These are phyloP conservation scores for Oncorhynchus nerka DNA, from an alignment of 2,113 vertebrate species.

Conservation along the genomic window DNA sequence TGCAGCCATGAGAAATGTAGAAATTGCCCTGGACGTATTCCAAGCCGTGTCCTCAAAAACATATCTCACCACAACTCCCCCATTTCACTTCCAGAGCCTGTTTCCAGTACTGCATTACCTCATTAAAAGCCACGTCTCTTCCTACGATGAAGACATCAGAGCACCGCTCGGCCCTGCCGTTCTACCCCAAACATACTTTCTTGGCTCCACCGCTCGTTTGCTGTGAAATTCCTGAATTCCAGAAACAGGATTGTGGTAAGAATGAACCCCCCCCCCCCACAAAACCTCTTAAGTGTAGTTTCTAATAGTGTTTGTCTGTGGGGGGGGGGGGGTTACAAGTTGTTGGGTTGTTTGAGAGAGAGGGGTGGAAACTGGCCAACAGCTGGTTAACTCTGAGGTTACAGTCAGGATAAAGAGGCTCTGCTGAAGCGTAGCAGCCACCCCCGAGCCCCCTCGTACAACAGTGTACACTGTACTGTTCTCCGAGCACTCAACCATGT, in stretches of 20 bases:
- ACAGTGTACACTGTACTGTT: background rate
- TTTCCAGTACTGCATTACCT: conserved; percentile 26
- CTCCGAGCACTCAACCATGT: background rate
- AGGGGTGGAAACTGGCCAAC: conserved; percentile 36
- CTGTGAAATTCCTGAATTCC: conserved; percentile 46
- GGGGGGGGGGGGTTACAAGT: background rate
- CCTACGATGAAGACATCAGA: conserved; percentile 23
- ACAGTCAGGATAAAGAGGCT: conserved; percentile 26
- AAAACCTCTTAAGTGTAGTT: background rate
- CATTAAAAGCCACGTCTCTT: conserved; percentile 31
- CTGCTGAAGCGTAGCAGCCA: background rate
- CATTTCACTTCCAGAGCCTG: conserved; percentile 12
- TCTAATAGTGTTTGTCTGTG: background rate
- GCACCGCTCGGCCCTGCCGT: conserved; percentile 10
- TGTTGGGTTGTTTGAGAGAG: too few relatives aligned
- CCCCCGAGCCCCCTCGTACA: too few relatives aligned
- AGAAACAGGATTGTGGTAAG: conserved; percentile 41
- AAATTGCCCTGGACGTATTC: conserved; percentile 27
- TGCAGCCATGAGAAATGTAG: conserved; percentile 23
- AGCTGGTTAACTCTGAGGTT: conserved; percentile 52
- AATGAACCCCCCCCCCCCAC: conserved; percentile 23
- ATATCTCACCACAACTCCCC: conserved; percentile 27
- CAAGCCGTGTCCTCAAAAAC: conserved; percentile 16
- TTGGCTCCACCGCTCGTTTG: conserved; percentile 47
- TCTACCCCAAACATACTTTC: conserved; percentile 20